phyloP scores from a whole-genome alignment of 1,140 invertebrate genomes.

The Prorops nasuta region DNA sequence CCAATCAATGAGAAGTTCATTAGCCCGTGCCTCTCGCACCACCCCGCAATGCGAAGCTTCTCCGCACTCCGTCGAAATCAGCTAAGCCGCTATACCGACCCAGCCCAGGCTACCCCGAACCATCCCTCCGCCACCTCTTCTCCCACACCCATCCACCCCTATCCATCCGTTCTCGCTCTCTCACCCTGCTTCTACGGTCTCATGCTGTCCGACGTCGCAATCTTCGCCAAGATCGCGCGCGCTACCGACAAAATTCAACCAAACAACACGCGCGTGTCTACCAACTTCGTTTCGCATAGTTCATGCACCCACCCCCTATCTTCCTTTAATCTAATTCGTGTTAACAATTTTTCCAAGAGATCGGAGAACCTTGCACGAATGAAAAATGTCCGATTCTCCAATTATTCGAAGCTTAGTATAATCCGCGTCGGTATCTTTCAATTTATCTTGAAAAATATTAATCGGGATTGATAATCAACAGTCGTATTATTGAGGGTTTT shows the following conservation, averaged over 20 bases:
- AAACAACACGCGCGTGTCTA: conserved; percentile 12
- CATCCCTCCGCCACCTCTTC: conserved; percentile 2
- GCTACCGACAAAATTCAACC: conserved; percentile 30
- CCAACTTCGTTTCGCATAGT: too few species aligned
- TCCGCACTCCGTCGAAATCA: conserved; percentile 19
- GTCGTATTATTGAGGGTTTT: too few species aligned
- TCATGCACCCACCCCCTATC: too few species aligned
- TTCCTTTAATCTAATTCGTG: too few species aligned
- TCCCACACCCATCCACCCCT: conserved; percentile 7
- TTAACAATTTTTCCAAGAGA: too few species aligned
- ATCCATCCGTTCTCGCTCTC: not conserved
- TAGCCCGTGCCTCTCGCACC: conserved; percentile 39
- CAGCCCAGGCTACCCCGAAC: too few species aligned
- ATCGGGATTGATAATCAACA: too few species aligned
- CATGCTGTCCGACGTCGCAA: not conserved
- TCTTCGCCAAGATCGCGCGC: conserved; percentile 24
- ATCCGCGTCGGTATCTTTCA: too few species aligned
- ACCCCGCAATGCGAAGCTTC: conserved; percentile 26
- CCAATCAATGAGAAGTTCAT: conserved; percentile 57
- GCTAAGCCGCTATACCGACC: conserved; percentile 18
- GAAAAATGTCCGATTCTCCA: too few species aligned
- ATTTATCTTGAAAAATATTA: too few species aligned
- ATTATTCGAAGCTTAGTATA: too few species aligned
- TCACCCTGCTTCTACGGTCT: not conserved
- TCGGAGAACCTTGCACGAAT: too few species aligned